phyloP scores from a whole-genome alignment of 2,797 vertebrate genomes.

The Peromyscus aztecus region DNA sequence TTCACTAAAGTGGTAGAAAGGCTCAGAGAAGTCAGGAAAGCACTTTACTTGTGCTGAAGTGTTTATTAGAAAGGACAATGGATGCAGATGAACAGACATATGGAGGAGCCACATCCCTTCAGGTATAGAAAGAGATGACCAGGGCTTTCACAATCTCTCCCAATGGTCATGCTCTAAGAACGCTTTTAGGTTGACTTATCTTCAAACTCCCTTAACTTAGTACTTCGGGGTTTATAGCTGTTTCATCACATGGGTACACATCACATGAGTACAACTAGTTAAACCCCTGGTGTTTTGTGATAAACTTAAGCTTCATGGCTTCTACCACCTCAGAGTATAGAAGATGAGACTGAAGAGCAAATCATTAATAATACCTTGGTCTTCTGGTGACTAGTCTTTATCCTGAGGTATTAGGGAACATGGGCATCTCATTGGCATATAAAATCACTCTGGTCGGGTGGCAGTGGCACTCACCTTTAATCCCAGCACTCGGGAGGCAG shows the following conservation, averaged over 20 bases:
- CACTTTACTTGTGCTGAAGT: not conserved
- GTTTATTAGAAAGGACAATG: not conserved
- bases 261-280: not conserved
- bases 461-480: too few relatives aligned
- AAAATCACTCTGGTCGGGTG: not conserved
- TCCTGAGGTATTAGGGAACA: not conserved
- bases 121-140: not conserved
- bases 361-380: not conserved
- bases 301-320: not conserved
- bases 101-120: not conserved
- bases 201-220: not conserved
- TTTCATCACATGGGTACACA: not conserved
- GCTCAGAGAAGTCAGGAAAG: not conserved
- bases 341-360: not conserved
- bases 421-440: not conserved
- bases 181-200: not conserved
- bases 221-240: not conserved
- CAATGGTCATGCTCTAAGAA: not conserved
- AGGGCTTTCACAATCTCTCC: not conserved
- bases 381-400: not conserved
- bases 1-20: not conserved
- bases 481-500: too few relatives aligned
- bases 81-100: not conserved
- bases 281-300: not conserved
- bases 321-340: not conserved